A percentile compares a stretch with the other conserved stretches of the same genome.
These are phyloP conservation scores for honey bee (Apis mellifera) DNA, from an alignment of 1,140 invertebrate species.

Conservation along the genomic window Amel_HAv3.1 CM009943.2:9209001-9209500, in stretches of 20 bases:
- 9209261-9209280: constrained; percentile 39
- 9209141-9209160: too few species aligned
- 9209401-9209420: not conserved
- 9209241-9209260: constrained; percentile 38
- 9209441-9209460: not conserved
- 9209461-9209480: not conserved
- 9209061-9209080: too few species aligned
- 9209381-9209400: not conserved
- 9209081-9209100: too few species aligned
- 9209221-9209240: not conserved
- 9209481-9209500: too few species aligned
- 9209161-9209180: too few species aligned
- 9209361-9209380: not conserved
- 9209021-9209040: too few species aligned
- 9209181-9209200: too few species aligned
- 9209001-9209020: constrained; percentile 15
- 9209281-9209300: constrained; percentile 41
- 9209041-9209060: too few species aligned
- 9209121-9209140: too few species aligned
- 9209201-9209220: too few species aligned
- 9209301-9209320: constrained; percentile 33
- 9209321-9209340: constrained; percentile 4
- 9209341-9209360: constrained; percentile 43
- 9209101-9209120: too few species aligned
- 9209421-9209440: not conserved